These are phyloP conservation scores for Salmo trutta DNA, from an alignment of 2,797 vertebrate species.

Conservation along the genomic window DNA sequence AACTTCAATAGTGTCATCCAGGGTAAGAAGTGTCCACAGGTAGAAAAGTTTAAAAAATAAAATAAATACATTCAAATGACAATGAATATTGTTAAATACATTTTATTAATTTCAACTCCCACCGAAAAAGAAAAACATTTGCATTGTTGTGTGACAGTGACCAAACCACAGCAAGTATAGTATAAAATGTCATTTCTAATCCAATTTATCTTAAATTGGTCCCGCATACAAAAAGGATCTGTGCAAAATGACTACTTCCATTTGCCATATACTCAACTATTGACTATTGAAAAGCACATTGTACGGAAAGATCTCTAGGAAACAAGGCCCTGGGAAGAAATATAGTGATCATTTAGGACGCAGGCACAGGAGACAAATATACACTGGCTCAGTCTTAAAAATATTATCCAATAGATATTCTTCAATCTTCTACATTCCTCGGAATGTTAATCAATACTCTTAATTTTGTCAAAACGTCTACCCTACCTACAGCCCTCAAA, in stretches of 20 bases:
- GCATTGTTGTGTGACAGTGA: slow-evolving; percentile 2
- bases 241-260: neutral
- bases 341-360: slow-evolving; percentile 13
- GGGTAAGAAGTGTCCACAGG: neutral
- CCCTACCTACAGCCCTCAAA: neutral
- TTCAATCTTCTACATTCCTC: neutral
- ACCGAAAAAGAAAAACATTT: neutral
- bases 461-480: neutral
- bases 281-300: neutral
- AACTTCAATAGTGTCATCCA: too few species aligned
- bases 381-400: slow-evolving; percentile 32
- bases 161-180: slow-evolving; percentile 15
- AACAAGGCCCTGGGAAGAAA: slow-evolving; percentile 5
- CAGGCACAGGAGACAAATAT: slow-evolving; percentile 35
- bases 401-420: neutral
- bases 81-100: neutral
- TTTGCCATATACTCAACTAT: slow-evolving; percentile 1
- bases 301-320: neutral
- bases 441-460: neutral
- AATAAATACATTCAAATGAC: neutral
- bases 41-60: neutral
- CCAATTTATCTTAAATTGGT: slow-evolving; percentile 7
- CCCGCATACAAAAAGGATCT: slow-evolving; percentile 21
- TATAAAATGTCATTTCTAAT: slow-evolving; percentile 51
- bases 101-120: neutral